Evolutionary conservation across 2,888 invertebrate species (phyloP), one percentile per base, ranked within the genome.

Genomic region (Elmis aenea): DNA sequence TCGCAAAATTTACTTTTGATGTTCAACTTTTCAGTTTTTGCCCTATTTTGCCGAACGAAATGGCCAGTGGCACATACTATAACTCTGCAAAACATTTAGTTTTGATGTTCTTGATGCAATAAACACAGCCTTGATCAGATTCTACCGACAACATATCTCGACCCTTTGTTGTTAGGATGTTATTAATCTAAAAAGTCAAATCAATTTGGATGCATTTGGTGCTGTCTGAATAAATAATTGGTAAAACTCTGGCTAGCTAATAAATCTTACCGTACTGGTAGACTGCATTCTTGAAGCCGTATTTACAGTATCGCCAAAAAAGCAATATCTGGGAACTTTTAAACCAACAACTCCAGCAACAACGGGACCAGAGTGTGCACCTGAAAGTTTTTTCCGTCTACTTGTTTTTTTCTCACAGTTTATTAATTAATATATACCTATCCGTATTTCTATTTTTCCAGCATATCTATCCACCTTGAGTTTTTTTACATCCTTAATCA

Each of bases 261-360:
- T 20, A 28, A 20, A 9, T 13, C 59, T 62, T 61, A 79, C 81
- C 64, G 70, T 57, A 50, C 79, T 75, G 12, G 75, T 74, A 1
- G 80, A 76, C 61, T 92, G 91, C 90, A 92, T 91, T 38, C 92
- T 75, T 2, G 91, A 88, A 1, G 92, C 92, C 0, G 89, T 91
- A 61, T 93, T 93, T 10, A 93, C 88, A 0, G 91, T 87, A 62
- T 91, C 91, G 0, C 92, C 92, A 45, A 92, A 92, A 27, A 93
- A 79, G 54, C 91, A 92, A 64, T 89, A 91, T 50, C 90, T 75
- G 0, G 89, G 90, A 31, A 88, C 80, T 57, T 88, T 85, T 21
- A 84, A 69, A 0, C 92, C 92, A 0, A 92, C 84, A 12, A 92
- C 85, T 1, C 91, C 91, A 0, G 88, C 91, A 3, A 90, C 90